Conservation (phyloP, 37 sponge, comb jelly and placozoan genomes). For the Lycopodina hypogea region DNA sequence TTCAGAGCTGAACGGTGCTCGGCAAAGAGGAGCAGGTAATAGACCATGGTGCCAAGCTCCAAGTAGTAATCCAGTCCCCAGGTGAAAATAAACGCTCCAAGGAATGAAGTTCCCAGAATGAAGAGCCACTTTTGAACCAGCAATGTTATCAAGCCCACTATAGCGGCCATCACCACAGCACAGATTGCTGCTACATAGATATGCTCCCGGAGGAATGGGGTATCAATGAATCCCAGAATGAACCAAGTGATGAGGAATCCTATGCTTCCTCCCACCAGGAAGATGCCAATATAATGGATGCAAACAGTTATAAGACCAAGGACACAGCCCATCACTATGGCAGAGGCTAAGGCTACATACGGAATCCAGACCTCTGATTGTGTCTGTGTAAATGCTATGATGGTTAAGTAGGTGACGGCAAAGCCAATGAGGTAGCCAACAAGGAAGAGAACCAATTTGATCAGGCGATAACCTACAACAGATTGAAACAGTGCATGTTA, state of each 20-base stretch:
- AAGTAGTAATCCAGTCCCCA: slow-evolving; percentile 54
- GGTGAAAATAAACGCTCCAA: slow-evolving; percentile 37
- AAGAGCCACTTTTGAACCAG: slow-evolving; percentile 63
- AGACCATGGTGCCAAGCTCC: slow-evolving; percentile 52
- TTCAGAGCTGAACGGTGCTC: slow-evolving; percentile 27
- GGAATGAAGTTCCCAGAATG: slow-evolving; percentile 40
- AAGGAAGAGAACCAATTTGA: slow-evolving; percentile 50
- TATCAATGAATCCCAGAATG: slow-evolving; percentile 44
- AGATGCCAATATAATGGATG: slow-evolving; percentile 65
- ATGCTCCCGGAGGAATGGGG: slow-evolving; percentile 34
- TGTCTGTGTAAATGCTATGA: slow-evolving; percentile 8
- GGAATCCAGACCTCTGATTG: slow-evolving; percentile 28
- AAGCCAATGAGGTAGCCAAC: slow-evolving; percentile 51
- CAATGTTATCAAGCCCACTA: slow-evolving; percentile 38
- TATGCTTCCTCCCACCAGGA: slow-evolving; percentile 46
- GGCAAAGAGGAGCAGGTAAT: slow-evolving; percentile 46
- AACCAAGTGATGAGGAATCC: slow-evolving; percentile 53
- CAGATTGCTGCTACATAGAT: slow-evolving; percentile 38
- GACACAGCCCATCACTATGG: slow-evolving; percentile 32
- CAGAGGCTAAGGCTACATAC: slow-evolving; percentile 2
- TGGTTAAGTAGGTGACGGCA: slow-evolving; percentile 28
- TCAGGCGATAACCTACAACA: slow-evolving; percentile 35
- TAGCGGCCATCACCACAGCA: slow-evolving; percentile 5
- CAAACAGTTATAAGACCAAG: slow-evolving; percentile 39
- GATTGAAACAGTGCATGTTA: slow-evolving; percentile 3